Evolutionary conservation across 2,797 vertebrate species (phyloP).

Genomic region (Phoxinus dragarum): DNA sequence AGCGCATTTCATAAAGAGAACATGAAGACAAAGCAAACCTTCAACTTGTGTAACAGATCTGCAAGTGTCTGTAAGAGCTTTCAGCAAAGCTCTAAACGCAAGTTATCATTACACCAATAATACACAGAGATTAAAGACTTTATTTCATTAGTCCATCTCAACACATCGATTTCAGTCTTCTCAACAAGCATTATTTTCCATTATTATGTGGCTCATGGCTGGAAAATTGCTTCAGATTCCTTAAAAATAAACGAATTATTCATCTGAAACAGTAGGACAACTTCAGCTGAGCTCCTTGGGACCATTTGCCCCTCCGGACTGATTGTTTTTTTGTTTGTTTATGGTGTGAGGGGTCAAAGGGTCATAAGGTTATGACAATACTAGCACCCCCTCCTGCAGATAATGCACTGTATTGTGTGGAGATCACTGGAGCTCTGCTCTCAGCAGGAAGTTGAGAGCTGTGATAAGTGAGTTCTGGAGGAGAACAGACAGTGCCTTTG

Average conservation of each 20-base stretch:
- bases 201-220: neutral
- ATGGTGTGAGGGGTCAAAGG: conserved; percentile 58
- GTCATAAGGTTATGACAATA: conserved; percentile 74
- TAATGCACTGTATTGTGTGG: conserved; percentile 69
- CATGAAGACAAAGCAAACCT: neutral
- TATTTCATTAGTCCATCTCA: neutral
- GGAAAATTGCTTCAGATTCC: neutral
- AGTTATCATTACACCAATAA: neutral
- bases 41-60: neutral
- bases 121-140: neutral
- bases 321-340: conserved; percentile 10
- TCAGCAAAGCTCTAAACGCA: neutral
- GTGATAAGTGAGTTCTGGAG: conserved; percentile 75
- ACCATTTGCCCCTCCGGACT: neutral
- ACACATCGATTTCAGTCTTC: neutral
- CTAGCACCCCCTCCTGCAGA: conserved; percentile 65
- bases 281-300: neutral
- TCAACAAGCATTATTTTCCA: conserved; percentile 43
- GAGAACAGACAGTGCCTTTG: conserved; percentile 71
- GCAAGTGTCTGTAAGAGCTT: neutral
- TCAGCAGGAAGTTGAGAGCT: conserved; percentile 67
- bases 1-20: neutral
- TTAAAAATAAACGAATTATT: neutral
- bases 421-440: conserved; percentile 58
- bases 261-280: neutral